These are phyloP conservation scores for Coregonus clupeaformis DNA, from an alignment of 2,113 vertebrate species.

Conservation along the genomic window DNA sequence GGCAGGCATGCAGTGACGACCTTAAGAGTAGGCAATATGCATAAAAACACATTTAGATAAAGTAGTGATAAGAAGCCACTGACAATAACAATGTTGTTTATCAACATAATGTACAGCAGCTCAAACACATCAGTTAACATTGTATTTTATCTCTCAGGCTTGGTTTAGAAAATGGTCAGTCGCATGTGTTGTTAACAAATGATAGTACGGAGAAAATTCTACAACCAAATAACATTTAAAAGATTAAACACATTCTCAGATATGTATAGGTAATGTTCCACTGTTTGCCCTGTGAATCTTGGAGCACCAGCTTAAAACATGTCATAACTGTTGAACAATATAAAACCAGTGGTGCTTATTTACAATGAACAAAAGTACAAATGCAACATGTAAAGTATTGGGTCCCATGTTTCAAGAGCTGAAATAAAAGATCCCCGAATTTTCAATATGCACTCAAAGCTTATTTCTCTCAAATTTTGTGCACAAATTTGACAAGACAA, in stretches of 20 bases:
- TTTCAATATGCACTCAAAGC: too few species aligned
- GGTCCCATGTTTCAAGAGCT: too few species aligned
- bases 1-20: slow-evolving; percentile 50
- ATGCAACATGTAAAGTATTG: too few species aligned
- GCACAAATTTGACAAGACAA: too few species aligned
- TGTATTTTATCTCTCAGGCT: slow-evolving; percentile 67
- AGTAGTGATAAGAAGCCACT: slow-evolving; percentile 55
- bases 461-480: too few species aligned
- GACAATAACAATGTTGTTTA: slow-evolving; percentile 31
- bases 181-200: slow-evolving; percentile 62
- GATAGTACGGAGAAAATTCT: slow-evolving; percentile 40
- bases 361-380: neutral
- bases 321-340: slow-evolving; percentile 29
- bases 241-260: slow-evolving; percentile 22
- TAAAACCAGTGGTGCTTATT: slow-evolving; percentile 56
- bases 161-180: slow-evolving; percentile 57
- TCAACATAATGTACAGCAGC: neutral
- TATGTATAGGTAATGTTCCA: neutral
- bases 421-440: too few species aligned
- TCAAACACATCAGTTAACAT: slow-evolving; percentile 23
- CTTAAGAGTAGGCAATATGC: slow-evolving; percentile 39
- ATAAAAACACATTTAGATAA: slow-evolving; percentile 38
- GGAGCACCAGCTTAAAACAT: slow-evolving; percentile 37
- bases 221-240: slow-evolving; percentile 7
- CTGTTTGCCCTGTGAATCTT: slow-evolving; percentile 10